Evolutionary conservation across 1,140 invertebrate genomes (phyloP).

Genomic region (Pachypeltis micranthus): DNA sequence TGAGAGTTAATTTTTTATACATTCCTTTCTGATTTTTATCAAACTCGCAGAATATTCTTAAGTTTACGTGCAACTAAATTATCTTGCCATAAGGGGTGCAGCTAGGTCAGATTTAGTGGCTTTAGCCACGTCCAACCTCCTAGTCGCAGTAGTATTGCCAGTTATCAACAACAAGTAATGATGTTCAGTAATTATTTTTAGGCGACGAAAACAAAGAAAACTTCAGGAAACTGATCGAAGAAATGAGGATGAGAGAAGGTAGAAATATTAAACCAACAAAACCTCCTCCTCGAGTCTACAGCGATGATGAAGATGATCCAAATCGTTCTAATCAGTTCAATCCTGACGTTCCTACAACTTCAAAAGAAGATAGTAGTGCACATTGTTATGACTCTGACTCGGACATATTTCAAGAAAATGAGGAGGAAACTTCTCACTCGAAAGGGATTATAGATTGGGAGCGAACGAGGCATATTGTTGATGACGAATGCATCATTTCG

Average conservation of each 20-base stretch:
- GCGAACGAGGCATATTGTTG: not conserved
- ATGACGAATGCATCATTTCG: not conserved
- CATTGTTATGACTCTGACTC: slow-evolving; percentile 4
- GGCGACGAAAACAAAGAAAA: slow-evolving; percentile 33
- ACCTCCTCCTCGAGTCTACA: slow-evolving; percentile 8
- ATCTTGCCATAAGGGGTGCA: too few relatives aligned
- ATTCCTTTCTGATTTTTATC: too few relatives aligned
- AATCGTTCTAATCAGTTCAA: not conserved
- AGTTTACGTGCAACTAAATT: too few relatives aligned
- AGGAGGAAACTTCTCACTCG: not conserved
- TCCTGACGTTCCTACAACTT: not conserved
- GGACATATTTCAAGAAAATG: slow-evolving; percentile 12
- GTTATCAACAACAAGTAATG: not conserved
- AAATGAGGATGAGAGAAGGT: slow-evolving; percentile 30
- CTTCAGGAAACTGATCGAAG: slow-evolving; percentile 33
- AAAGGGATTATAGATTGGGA: slow-evolving; percentile 6
- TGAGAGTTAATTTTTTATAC: too few relatives aligned
- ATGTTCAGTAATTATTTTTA: slow-evolving; percentile 24
- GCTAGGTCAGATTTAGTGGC: not conserved
- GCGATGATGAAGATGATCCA: slow-evolving; percentile 20
- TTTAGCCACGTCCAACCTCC: not conserved
- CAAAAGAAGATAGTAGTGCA: not conserved
- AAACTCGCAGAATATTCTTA: too few relatives aligned
- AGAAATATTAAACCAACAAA: slow-evolving; percentile 17
- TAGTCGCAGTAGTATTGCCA: too few relatives aligned